These are phyloP conservation scores for Aleiodes alternator DNA, from an alignment of 2,888 invertebrate species.

Conservation along the genomic window DNA sequence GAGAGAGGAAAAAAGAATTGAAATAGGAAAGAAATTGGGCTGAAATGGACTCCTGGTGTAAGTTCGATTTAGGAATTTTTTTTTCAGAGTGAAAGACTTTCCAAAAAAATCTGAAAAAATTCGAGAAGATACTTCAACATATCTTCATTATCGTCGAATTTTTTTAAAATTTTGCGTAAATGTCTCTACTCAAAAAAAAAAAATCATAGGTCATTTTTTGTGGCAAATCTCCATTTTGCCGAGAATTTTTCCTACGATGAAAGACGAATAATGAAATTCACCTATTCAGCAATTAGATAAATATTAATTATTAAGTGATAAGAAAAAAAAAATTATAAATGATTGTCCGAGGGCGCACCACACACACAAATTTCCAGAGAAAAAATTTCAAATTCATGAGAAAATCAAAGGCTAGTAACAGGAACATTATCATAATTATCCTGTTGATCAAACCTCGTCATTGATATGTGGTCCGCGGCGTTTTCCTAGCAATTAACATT, in stretches of 20 bases:
- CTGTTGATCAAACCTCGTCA: constrained; percentile 65
- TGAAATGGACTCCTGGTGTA: too few relatives aligned
- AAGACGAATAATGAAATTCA: not conserved
- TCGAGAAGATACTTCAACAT: too few relatives aligned
- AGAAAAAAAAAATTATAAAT: constrained; percentile 49
- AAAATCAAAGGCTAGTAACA: constrained; percentile 67
- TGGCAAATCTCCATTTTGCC: too few relatives aligned
- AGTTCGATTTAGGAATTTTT: too few relatives aligned
- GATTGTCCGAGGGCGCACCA: constrained; percentile 70
- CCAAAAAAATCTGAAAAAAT: too few relatives aligned
- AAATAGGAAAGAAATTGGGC: too few relatives aligned
- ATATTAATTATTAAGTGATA: constrained; percentile 7
- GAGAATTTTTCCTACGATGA: not conserved
- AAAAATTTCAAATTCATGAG: not conserved
- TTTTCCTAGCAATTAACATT: constrained; percentile 68
- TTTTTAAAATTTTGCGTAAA: too few relatives aligned
- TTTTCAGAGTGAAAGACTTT: too few relatives aligned
- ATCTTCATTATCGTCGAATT: too few relatives aligned
- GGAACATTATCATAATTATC: constrained; percentile 61
- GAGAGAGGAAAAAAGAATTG: not conserved
- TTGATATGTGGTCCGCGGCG: constrained; percentile 71
- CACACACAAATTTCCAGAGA: constrained; percentile 57
- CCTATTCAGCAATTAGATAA: constrained; percentile 21
- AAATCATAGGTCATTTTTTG: too few relatives aligned
- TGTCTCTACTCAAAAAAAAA: too few relatives aligned